Conservation (phyloP, 2,113 vertebrate species). For the Burhinus bistriatus region DNA sequence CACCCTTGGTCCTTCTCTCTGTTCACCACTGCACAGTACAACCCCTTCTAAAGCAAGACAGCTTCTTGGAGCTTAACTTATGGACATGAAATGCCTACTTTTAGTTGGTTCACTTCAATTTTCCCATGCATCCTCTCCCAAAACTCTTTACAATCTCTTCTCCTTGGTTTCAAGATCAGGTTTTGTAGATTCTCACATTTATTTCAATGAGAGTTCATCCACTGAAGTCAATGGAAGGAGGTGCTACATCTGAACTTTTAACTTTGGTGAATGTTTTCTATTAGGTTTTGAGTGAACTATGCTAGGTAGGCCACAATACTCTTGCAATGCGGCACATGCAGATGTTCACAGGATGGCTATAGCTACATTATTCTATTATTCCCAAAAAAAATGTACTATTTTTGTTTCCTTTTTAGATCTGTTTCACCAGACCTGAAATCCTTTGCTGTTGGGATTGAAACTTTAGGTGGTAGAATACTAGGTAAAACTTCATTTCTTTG, state of each 20-base stretch:
- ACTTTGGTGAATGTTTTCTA: background rate
- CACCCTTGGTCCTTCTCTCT: background rate
- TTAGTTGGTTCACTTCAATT: background rate
- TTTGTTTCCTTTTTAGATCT: conserved; percentile 68
- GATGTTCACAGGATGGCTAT: background rate
- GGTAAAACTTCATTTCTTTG: conserved; percentile 66
- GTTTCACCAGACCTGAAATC: conserved; percentile 86
- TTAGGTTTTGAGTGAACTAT: background rate
- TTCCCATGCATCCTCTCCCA: background rate
- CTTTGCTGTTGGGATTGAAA: conserved; percentile 83
- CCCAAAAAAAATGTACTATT: background rate
- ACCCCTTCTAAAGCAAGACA: background rate
- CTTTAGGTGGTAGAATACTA: conserved; percentile 77
- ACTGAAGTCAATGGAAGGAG: background rate
- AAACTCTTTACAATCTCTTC: background rate
- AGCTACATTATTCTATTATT: background rate
- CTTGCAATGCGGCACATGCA: background rate
- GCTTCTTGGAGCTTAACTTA: background rate
- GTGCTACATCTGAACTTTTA: background rate
- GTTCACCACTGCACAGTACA: background rate
- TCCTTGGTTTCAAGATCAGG: background rate
- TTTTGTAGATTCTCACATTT: background rate
- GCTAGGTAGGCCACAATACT: background rate
- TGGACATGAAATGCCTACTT: background rate
- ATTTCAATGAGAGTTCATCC: background rate